Conservation (phyloP, 2,888 invertebrate genomes). For the Oasisia sp. region DNA sequence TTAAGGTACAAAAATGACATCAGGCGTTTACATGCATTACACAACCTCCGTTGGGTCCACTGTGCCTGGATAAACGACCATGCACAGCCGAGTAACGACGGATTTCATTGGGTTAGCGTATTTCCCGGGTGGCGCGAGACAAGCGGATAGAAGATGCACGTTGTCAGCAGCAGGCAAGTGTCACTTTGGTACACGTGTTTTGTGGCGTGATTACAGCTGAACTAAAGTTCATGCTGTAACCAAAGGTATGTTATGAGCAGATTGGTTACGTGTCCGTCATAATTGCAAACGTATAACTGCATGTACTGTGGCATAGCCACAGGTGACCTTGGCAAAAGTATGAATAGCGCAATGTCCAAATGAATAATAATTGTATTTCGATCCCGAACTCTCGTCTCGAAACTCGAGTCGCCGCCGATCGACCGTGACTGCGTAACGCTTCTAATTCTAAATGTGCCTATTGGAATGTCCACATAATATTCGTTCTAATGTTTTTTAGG, state of each 20-base stretch:
- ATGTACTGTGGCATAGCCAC: no score
- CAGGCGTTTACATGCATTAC: no score
- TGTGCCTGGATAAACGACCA: background rate
- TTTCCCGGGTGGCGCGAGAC: background rate
- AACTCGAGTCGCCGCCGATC: no score
- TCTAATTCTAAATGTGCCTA: no score
- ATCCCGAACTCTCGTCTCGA: no score
- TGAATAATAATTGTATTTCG: no score
- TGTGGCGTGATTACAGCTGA: background rate
- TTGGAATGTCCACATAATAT: no score
- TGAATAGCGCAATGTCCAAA: no score
- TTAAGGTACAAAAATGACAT: no score
- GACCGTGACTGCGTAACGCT: no score
- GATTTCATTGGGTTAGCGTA: background rate
- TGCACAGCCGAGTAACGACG: background rate
- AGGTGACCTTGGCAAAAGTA: no score
- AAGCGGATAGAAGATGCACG: background rate
- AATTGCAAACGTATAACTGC: background rate
- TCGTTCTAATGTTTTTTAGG: no score
- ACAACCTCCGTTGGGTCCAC: background rate
- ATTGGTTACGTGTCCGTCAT: background rate
- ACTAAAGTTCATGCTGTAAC: background rate
- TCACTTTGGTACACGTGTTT: background rate
- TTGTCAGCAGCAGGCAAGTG: background rate
- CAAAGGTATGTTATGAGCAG: background rate